Percentiles rank a stretch among this genome's conserved stretches.
Conservation (phyloP, 2,797 vertebrate species). For the Allobates femoralis region DNA sequence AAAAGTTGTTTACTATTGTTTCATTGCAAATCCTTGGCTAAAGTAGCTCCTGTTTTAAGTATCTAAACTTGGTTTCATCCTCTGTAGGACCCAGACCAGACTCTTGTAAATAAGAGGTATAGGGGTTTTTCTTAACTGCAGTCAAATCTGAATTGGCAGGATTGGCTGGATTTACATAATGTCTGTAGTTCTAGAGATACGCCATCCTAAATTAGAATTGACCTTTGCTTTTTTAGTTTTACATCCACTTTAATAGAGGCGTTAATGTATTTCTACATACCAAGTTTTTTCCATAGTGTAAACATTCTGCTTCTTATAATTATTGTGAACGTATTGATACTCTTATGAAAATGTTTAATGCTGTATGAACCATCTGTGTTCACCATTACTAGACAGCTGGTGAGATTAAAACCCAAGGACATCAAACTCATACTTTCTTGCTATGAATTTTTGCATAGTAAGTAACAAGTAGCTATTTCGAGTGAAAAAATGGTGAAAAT, state of each 20-base stretch:
- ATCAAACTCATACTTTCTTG: slow-evolving; percentile 9
- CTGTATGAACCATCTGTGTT: slow-evolving; percentile 29
- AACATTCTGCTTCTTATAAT: slow-evolving; percentile 21
- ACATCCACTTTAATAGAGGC: not conserved
- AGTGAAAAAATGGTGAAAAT: not conserved
- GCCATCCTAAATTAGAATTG: not conserved
- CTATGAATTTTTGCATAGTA: not conserved
- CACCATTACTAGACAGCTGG: slow-evolving; percentile 13
- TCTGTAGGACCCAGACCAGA: too few species aligned
- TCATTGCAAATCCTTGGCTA: too few species aligned
- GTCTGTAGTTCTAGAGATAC: not conserved
- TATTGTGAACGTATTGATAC: slow-evolving; percentile 12
- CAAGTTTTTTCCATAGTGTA: not conserved
- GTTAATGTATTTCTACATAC: not conserved
- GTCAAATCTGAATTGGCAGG: not conserved
- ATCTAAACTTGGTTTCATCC: too few species aligned
- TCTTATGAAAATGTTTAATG: not conserved
- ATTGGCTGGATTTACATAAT: not conserved
- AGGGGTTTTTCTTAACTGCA: too few species aligned
- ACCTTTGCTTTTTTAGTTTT: not conserved
- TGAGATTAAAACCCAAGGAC: slow-evolving; percentile 20
- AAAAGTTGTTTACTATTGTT: too few species aligned
- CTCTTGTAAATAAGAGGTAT: too few species aligned
- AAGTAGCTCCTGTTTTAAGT: too few species aligned
- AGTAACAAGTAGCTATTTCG: not conserved